Percentiles rank a stretch among this genome's conserved stretches.
phyloP scores from a whole-genome alignment of 2,888 invertebrate genomes.

The Netelia fuscicornis region DNA sequence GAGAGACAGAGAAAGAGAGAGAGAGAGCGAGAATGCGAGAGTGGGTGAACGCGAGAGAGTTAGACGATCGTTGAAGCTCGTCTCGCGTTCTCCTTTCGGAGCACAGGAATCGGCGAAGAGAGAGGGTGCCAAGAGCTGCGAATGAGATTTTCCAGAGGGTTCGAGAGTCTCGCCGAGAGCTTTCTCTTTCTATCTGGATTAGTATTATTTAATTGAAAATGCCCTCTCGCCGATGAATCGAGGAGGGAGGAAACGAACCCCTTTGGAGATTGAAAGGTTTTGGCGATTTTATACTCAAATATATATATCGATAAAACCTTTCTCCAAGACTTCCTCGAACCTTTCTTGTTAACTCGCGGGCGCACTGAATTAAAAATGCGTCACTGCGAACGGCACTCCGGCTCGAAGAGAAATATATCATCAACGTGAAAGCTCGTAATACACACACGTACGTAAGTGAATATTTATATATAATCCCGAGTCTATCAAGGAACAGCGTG shows the following conservation, averaged over 20 bases:
- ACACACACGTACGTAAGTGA: neutral
- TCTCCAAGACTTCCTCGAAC: neutral
- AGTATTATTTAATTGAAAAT: constrained; percentile 85
- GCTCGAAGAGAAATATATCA: neutral
- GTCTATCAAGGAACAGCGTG: constrained; percentile 32
- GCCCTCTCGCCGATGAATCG: constrained; percentile 73
- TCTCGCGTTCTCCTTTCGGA: constrained; percentile 46
- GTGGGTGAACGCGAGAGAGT: constrained; percentile 68
- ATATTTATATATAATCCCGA: constrained; percentile 6
- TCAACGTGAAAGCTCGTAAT: constrained; percentile 44
- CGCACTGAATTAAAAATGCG: constrained; percentile 57
- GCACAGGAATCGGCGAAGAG: constrained; percentile 68
- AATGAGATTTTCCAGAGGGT: constrained; percentile 77
- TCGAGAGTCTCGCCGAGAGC: constrained; percentile 71
- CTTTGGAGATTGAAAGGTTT: constrained; percentile 65
- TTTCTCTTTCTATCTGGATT: constrained; percentile 77
- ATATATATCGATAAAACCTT: constrained; percentile 33
- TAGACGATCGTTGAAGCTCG: constrained; percentile 64
- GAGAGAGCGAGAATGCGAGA: constrained; percentile 81
- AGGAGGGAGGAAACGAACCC: constrained; percentile 44
- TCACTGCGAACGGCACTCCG: constrained; percentile 20
- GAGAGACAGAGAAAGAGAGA: constrained; percentile 83
- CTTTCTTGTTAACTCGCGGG: constrained; percentile 3
- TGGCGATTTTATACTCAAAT: constrained; percentile 41
- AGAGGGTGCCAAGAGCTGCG: constrained; percentile 70